Evolutionary conservation across 1,140 invertebrate genomes (phyloP).

Genomic region (Diplogasteroides magnus): DNA sequence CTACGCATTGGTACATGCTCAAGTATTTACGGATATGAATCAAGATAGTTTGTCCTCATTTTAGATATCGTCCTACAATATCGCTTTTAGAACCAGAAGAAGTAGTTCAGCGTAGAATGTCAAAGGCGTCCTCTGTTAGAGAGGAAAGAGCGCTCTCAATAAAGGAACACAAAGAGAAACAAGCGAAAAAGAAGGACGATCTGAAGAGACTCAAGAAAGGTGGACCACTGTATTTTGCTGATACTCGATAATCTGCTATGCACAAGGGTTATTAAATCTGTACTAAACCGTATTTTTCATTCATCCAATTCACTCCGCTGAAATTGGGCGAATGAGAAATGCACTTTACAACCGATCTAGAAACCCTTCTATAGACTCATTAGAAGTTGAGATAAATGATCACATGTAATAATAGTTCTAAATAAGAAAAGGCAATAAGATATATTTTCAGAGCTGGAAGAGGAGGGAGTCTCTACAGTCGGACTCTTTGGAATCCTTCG

Average conservation of each 20-base stretch:
- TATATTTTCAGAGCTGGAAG: slow-evolving; percentile 22
- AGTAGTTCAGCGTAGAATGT: background rate
- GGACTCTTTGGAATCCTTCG: slow-evolving; percentile 30
- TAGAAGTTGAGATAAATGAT: background rate
- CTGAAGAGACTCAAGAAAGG: slow-evolving; percentile 24
- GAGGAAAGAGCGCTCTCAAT: background rate
- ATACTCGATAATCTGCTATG: background rate
- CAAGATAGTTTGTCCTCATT: background rate
- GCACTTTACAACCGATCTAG: background rate
- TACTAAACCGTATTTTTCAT: background rate
- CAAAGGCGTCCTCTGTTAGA: background rate
- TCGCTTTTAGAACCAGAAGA: slow-evolving; percentile 5
- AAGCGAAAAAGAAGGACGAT: slow-evolving; percentile 20
- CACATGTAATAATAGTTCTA: background rate
- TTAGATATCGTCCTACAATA: background rate
- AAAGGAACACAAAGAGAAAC: too few species aligned
- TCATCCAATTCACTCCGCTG: background rate
- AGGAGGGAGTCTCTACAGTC: slow-evolving; percentile 29
- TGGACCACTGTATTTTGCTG: background rate
- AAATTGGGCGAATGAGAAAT: background rate
- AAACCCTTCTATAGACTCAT: background rate
- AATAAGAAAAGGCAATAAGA: background rate
- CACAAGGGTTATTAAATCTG: background rate
- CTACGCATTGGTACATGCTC: slow-evolving; percentile 62
- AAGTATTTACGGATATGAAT: slow-evolving; percentile 44